Conservation (phyloP, 2,888 invertebrate species). For the Nymphalis urticae region DNA sequence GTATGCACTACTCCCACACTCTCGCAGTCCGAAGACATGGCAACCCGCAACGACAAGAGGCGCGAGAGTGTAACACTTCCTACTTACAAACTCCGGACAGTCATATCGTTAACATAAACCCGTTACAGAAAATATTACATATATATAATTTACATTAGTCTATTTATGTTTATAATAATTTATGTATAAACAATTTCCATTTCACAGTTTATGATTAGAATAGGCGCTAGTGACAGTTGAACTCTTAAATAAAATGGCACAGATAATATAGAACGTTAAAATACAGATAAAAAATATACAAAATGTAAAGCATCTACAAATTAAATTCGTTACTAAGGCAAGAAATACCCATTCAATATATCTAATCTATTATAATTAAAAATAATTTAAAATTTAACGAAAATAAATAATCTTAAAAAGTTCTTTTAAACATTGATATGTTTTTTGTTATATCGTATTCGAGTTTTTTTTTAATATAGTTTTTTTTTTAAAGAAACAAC, state of each 20-base stretch:
- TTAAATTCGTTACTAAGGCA: conserved; percentile 74
- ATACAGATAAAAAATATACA: conserved; percentile 42
- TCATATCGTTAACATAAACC: no score
- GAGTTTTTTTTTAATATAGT: conserved; percentile 38
- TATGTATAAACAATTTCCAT: not conserved
- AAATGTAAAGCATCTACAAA: conserved; percentile 42
- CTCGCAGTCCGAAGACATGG: no score
- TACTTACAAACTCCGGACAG: no score
- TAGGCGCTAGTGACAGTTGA: not conserved
- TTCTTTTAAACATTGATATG: conserved; percentile 57
- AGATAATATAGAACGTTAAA: conserved; percentile 38
- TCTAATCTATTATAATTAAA: conserved; percentile 51
- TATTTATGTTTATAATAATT: not conserved
- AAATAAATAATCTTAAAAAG: conserved; percentile 48
- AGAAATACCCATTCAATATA: conserved; percentile 49
- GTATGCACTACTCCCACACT: no score
- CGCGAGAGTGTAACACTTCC: no score
- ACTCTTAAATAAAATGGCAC: conserved; percentile 45
- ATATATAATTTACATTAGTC: not conserved
- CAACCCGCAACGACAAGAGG: no score
- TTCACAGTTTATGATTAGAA: not conserved
- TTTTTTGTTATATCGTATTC: conserved; percentile 50
- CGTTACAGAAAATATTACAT: not conserved
- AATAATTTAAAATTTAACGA: conserved; percentile 54
- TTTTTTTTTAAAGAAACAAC: no score